Base-by-base conservation (phyloP, 2,113 vertebrate genomes). In the Elephas maximus region DNA sequence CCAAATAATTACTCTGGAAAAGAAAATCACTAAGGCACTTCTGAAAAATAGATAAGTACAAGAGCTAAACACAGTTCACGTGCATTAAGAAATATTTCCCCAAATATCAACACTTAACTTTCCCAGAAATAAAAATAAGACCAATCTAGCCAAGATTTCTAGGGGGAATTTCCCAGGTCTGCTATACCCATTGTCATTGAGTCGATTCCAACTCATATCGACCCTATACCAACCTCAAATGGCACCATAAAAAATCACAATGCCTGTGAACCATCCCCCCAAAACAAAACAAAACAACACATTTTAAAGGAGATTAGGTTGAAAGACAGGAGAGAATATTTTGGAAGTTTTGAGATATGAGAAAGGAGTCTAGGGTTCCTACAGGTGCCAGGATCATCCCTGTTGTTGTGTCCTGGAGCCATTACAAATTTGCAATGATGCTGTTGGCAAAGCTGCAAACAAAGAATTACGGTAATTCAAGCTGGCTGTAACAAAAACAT, bases 381-480 rank as follows among this genome's bases (percentile, higher is more conserved):
- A 33, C 24, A 84, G 77, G 44, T 95, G 26, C 62, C 76, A 83
- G 77, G 53, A 81, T 93, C 8, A 3, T 80, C 82, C 93, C 95
- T 28, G 1, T 21, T 28, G 1, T 53, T 97, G 18, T 62, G 3
- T 95, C 92, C 91, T 97, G 48, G 95, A 96, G 80, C 26, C 53
- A 76, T 97, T 91, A 90, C 62, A 97, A n/a, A 69, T 96, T 93
- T 91, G 15, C 94, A 93, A 96, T 82, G 73, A 95, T 93, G 57
- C 71, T 97, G 18, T 73, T 98, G 95, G 94, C 87, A 98, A 74
- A 97, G 11, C 23, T 88, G 88, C 86, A 97, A 57, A 94, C 45
- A 97, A 95, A 95, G 96, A 96, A 93, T 97, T 95, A 95, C 21
- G 96, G 93, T 90, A 91, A 97, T 94, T 97, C 89, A 96, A 63